Evolutionary conservation across 2,888 invertebrate genomes (phyloP), one percentile per base, ranked within the genome.

Genomic region (Tetrapedia diversipes): DNA sequence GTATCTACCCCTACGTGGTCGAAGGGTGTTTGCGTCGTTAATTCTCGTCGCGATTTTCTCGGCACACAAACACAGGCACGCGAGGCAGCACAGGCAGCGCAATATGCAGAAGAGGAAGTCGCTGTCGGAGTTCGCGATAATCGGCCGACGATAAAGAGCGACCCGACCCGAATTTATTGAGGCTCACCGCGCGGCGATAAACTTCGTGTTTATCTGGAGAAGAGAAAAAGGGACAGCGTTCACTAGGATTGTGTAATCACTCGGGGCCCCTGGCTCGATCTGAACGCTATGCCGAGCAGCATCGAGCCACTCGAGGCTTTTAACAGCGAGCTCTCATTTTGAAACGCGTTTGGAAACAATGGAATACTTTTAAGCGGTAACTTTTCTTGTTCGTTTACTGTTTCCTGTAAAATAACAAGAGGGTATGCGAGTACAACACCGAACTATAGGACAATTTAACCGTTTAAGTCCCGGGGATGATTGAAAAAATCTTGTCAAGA

Each of bases 111-210:
- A 27, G 45, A 68, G 66, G 56, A 71, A 83, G 77, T 77, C 56
- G 57, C 45, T 53, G 54, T 49, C 65, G 60, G 66, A 54, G 71
- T 22, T 14, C 56, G 60, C 64, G 77, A 85, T 82, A 84, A 84
- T 84, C 85, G 65, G 41, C 22, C 67, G 45, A 63, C 63, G 79
- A 84, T 84, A 84, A 84, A 74, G 77, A 57, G 66, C 47, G 63
- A 51, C 54, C 59, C 51, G 66, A 66, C 83, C 56, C 16, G 53
- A 47, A 80, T 83, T 81, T 83, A 80, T 77, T 66, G 60, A 41
- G 41, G 81, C 77, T 57, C 34, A 14, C 47, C 49, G 66, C 32
- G 45, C 43, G 8, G 29, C 43, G 69, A 80, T 81, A 70, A 83
- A 77, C 80, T 24, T 47, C 22, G 19, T 60, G 43, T 69, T 72